These are phyloP conservation scores for Brenthis ino DNA, from an alignment of 2,888 invertebrate genomes.

Conservation along the genomic window DNA sequence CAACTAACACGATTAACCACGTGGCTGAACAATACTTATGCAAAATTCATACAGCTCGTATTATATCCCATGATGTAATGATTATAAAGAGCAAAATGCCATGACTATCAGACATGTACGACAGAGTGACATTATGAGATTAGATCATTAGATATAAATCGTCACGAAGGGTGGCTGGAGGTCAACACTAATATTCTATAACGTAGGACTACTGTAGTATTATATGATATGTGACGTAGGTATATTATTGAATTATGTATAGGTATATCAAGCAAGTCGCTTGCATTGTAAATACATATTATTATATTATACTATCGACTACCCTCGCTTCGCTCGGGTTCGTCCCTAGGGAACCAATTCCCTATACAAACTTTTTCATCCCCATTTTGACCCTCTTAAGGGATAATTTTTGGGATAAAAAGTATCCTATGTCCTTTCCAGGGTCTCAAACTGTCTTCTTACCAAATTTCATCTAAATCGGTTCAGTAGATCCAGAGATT, in stretches of 20 bases:
- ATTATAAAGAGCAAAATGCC: conserved; percentile 4
- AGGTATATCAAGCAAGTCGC: background rate
- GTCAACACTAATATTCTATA: conserved; percentile 30
- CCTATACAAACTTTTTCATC: too few species aligned
- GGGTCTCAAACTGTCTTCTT: too few species aligned
- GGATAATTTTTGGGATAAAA: too few species aligned
- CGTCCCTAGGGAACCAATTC: too few species aligned
- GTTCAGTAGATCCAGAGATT: too few species aligned
- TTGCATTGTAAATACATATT: too few species aligned
- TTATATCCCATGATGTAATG: background rate
- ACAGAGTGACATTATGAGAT: conserved; percentile 24
- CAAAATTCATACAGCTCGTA: background rate
- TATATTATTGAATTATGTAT: background rate
- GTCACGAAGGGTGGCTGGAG: conserved; percentile 19
- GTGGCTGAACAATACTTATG: background rate
- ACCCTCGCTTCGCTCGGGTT: too few species aligned
- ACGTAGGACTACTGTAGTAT: conserved; percentile 4
- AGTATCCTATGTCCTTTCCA: too few species aligned
- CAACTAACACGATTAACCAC: background rate
- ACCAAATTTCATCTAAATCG: too few species aligned
- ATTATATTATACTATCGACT: too few species aligned
- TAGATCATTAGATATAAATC: conserved; percentile 16
- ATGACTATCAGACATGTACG: conserved; percentile 12
- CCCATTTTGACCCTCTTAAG: too few species aligned
- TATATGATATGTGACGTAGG: background rate